These are phyloP conservation scores for Ophiothrix spiculata DNA, from an alignment of 35 echinoderm and acorn worm genomes.

Conservation along the genomic window DNA sequence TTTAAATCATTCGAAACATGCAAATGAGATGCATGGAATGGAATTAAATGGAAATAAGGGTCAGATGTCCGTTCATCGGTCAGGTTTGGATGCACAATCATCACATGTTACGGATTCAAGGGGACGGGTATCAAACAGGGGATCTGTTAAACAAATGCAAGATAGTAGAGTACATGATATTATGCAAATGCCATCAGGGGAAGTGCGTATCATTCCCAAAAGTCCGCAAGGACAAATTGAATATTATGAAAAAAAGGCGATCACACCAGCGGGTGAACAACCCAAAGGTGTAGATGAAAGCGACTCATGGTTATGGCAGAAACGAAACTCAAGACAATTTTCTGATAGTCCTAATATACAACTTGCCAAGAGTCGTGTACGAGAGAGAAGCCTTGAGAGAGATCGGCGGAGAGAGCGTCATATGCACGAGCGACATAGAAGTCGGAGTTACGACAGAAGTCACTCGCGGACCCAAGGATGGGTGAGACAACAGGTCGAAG, in stretches of 20 bases:
- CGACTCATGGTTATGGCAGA: conserved; percentile 12
- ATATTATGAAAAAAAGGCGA: conserved; percentile 50
- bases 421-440: conserved; percentile 69
- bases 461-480: conserved; percentile 13
- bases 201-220: conserved; percentile 23
- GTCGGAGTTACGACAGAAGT: conserved; percentile 67
- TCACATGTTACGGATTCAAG: background rate
- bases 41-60: background rate
- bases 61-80: background rate
- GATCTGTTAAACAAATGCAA: conserved; percentile 4
- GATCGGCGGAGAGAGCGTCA: conserved; percentile 55
- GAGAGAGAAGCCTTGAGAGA: conserved; percentile 77
- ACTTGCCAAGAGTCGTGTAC: conserved; percentile 25
- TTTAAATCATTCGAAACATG: background rate
- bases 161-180: background rate
- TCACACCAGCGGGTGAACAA: background rate
- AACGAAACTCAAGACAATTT: conserved; percentile 14
- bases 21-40: background rate
- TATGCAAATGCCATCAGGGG: conserved; percentile 5
- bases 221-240: conserved; percentile 32
- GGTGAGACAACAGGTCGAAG: background rate
- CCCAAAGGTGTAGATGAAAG: conserved; percentile 22
- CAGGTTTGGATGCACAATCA: background rate
- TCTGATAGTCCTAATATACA: background rate
- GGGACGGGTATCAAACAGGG: background rate